Conservation (phyloP, 2,888 invertebrate species). For the Chorisops tibialis region DNA sequence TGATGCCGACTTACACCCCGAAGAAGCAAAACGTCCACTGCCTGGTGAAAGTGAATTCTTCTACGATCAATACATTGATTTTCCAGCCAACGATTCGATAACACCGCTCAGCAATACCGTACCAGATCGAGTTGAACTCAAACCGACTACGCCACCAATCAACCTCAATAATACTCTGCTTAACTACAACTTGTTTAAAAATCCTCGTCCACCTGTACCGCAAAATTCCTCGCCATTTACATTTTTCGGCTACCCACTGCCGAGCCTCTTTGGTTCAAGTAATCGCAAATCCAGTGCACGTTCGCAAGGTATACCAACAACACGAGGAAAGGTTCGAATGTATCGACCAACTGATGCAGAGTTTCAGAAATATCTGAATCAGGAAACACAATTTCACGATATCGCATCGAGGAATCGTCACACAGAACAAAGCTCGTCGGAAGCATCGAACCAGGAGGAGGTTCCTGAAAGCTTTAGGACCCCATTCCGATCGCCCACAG, state of each 20-base stretch:
- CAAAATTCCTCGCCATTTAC: slow-evolving; percentile 62
- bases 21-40: slow-evolving; percentile 57
- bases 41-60: slow-evolving; percentile 79
- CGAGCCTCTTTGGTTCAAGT: slow-evolving; percentile 61
- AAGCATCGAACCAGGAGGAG: slow-evolving; percentile 42
- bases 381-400: slow-evolving; percentile 39
- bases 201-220: slow-evolving; percentile 39
- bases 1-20: slow-evolving; percentile 53
- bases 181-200: slow-evolving; percentile 49
- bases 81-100: slow-evolving; percentile 64
- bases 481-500: slow-evolving; percentile 50
- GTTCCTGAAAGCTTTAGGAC: slow-evolving; percentile 42
- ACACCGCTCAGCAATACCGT: neutral
- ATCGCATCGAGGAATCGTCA: slow-evolving; percentile 40
- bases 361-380: slow-evolving; percentile 47
- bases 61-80: slow-evolving; percentile 79
- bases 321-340: slow-evolving; percentile 47
- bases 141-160: slow-evolving; percentile 54
- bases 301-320: neutral
- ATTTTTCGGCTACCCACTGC: slow-evolving; percentile 80
- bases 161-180: slow-evolving; percentile 53
- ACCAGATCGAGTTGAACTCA: slow-evolving; percentile 38
- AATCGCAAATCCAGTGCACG: slow-evolving; percentile 45
- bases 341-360: slow-evolving; percentile 48
- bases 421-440: slow-evolving; percentile 42